Evolutionary conservation across 2,888 invertebrate species (phyloP).

Genomic region (Drosophila fulvimacula): DNA sequence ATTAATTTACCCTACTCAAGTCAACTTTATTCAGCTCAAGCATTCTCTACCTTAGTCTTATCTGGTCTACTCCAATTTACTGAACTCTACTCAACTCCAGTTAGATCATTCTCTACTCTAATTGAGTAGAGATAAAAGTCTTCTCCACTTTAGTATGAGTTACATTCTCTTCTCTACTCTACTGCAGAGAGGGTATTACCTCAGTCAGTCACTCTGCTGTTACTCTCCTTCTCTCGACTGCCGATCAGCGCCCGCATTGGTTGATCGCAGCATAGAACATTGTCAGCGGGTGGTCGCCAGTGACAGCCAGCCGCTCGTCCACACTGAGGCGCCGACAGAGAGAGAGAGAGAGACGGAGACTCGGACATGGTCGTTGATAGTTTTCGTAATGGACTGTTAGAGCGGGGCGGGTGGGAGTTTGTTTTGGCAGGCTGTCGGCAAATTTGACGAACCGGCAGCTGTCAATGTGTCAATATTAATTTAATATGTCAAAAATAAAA

Average conservation of each 20-base stretch:
- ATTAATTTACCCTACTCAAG: too few species aligned
- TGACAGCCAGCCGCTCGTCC: conserved; percentile 32
- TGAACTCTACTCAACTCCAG: not conserved
- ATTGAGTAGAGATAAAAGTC: rapidly evolving
- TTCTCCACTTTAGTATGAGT: not conserved
- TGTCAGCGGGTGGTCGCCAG: conserved; percentile 62
- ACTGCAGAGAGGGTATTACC: conserved; percentile 10
- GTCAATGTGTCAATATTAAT: conserved; percentile 81
- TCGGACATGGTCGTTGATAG: conserved; percentile 45
- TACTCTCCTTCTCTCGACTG: not conserved
- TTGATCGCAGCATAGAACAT: conserved; percentile 21
- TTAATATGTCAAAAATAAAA: conserved; percentile 75
- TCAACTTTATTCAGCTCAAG: too few species aligned
- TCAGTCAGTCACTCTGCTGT: not conserved
- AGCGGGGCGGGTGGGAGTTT: conserved; percentile 24
- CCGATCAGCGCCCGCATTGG: conserved; percentile 59
- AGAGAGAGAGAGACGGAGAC: conserved; percentile 7
- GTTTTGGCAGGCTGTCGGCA: conserved; percentile 61
- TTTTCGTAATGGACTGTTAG: conserved; percentile 38
- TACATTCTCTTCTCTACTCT: not conserved
- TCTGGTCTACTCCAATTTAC: not conserved
- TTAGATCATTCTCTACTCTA: not conserved
- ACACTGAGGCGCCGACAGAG: conserved; percentile 1
- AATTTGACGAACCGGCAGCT: conserved; percentile 58
- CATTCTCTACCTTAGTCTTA: too few species aligned